These are phyloP conservation scores for Phymorhynchus buccinoides DNA, from an alignment of 1,140 invertebrate genomes.

Conservation along the genomic window DNA sequence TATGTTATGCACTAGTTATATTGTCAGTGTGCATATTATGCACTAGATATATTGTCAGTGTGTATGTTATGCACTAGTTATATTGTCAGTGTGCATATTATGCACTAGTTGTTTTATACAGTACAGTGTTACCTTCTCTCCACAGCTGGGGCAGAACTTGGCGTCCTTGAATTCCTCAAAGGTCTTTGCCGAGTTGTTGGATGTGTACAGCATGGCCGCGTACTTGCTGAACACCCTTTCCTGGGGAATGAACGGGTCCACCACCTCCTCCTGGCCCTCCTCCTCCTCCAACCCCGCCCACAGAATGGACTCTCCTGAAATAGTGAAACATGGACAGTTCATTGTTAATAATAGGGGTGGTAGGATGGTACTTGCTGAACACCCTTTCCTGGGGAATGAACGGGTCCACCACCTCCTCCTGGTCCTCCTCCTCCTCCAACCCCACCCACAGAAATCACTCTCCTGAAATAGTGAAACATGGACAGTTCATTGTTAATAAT, in stretches of 20 bases:
- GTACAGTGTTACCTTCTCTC: constrained; percentile 73
- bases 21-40: too few species aligned
- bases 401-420: constrained; percentile 60
- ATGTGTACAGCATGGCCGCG: constrained; percentile 71
- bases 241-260: constrained; percentile 70
- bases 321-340: too few species aligned
- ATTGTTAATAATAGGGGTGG: too few species aligned
- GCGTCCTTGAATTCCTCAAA: constrained; percentile 71
- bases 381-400: constrained; percentile 71
- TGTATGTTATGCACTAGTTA: too few species aligned
- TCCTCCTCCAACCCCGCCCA: constrained; percentile 62
- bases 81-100: too few species aligned
- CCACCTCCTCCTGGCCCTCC: constrained; percentile 56
- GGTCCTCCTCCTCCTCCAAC: constrained; percentile 58
- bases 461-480: too few species aligned
- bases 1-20: too few species aligned
- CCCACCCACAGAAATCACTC: constrained; percentile 64
- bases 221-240: constrained; percentile 72
- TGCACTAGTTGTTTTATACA: too few species aligned
- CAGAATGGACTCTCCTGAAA: constrained; percentile 59
- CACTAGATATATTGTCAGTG: too few species aligned
- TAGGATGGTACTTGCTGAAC: too few species aligned
- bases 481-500: too few species aligned
- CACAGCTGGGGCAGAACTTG: constrained; percentile 70
- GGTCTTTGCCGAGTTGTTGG: constrained; percentile 66